Evolutionary conservation across 2,888 invertebrate genomes (phyloP), one percentile per base, ranked within the genome.

Genomic region (Phymatocera aterrima): DNA sequence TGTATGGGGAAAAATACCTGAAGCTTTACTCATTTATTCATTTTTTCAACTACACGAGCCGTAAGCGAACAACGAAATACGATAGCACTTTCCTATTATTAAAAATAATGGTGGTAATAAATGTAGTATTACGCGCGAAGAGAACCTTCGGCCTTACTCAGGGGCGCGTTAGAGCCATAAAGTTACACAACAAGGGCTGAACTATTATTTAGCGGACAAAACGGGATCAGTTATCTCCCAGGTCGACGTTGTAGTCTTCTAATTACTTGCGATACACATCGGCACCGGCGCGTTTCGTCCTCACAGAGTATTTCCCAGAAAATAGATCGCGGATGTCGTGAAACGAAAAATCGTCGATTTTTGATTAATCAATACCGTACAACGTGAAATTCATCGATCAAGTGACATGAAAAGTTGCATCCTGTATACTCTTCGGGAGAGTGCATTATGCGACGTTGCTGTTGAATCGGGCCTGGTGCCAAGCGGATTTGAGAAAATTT

Each of bases 41-140:
- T 6, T 37, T 4, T 18, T 3, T 12, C 37, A 37, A 37, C 24
- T 37, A 46, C 68, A n/a, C 12, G 24, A 46, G 46, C 46, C 28
- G 15, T 15, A 40, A 40, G 40, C 4, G 24, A 68, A 46, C 8
- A 18, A 18, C 48, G 18, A 72, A 51, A 48, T 72, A 68, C 34
- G 34, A 15, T 43, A 8, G 68, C 28, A 68, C 43, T 43, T 68
- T 46, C 21, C 18, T 18, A 10, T 15, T 34, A 34, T 72, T 72
- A 72, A 72, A 72, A 72, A 72, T 72, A 72, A 72, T 21, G 28
- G 48, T 8, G 48, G 34, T 72, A 43, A 18, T 72, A 51, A 72
- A 72, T 72, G 28, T 18, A 51, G 34, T 72, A 51, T 72, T 72
- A 72, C 51, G 51, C 28, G 72, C 18, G 18, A 51, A 12, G 51